Percentiles rank a stretch among this genome's conserved stretches.
phyloP scores from a whole-genome alignment of 2,888 invertebrate species.

The Eupithecia centaureata region DNA sequence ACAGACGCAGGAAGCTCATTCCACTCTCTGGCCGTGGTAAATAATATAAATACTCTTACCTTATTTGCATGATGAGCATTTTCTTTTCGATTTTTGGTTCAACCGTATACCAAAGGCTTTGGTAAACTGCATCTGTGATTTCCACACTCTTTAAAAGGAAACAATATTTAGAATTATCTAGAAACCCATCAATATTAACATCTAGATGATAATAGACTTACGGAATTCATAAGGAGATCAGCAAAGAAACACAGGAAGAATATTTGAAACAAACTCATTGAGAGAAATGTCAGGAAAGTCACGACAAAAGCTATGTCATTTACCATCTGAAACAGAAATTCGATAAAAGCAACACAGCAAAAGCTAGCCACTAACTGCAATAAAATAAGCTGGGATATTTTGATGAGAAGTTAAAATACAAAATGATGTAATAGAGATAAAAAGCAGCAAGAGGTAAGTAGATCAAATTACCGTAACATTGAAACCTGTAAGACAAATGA shows the following conservation, averaged over 20 bases:
- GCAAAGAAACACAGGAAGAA: constrained; percentile 9
- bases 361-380: neutral
- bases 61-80: constrained; percentile 1
- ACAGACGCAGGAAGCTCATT: no score
- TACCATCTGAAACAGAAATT: constrained; percentile 9
- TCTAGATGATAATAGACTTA: neutral
- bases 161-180: no score
- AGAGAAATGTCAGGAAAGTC: neutral
- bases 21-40: no score
- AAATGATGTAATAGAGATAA: no score
- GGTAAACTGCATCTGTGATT: constrained; percentile 7
- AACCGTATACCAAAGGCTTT: constrained; percentile 5
- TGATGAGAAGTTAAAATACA: no score
- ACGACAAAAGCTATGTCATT: constrained; percentile 1
- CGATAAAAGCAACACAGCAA: neutral
- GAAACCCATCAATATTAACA: no score
- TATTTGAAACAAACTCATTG: constrained; percentile 10
- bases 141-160: neutral
- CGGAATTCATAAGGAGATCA: constrained; percentile 10
- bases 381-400: no score
- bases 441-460: neutral
- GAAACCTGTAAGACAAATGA: constrained; percentile 17
- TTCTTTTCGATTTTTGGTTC: constrained; percentile 1
- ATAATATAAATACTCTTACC: no score
- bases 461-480: constrained; percentile 10